Evolutionary conservation across 2,797 vertebrate genomes (phyloP), one percentile per base, ranked within the genome.

Genomic region (Caiman crocodilus): DNA sequence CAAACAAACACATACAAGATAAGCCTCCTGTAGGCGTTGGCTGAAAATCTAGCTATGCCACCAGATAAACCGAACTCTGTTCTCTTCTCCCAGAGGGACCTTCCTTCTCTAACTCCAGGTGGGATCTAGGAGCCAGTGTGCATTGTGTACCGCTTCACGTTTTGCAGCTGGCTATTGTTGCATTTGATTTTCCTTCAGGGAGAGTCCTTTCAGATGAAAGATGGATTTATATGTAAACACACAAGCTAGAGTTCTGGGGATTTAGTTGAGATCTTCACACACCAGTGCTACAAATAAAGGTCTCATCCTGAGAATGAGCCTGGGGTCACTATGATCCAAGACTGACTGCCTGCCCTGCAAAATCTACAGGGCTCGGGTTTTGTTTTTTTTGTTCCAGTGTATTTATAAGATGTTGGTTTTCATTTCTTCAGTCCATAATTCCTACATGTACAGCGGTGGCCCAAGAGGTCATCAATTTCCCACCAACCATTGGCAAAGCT

Each of bases 401-500:
- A 35, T 20, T 79, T 80, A 56, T 75, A 85, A 78, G 58, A 3
- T 1, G 35, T 2, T 18, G 21, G 10, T n/a, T 77, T 3, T 78
- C 8, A 2, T 26, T 91, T 76, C 77, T 55, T 0, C 1, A 50
- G 64, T 90, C 60, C 4, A 8, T 21, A 6, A 61, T 93, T 60
- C 63, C 56, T 1, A 61, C 75, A 76, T 30, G 9, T 65, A 4
- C 12, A 28, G 76, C 42, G 11, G 84, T 59, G 86, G 25, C 93
- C 90, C 75, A 79, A 25, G 87, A 88, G 92, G 88, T 95, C 88
- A 4, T 6, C 65, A 69, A 73, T 76, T 92, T 97, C 90, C 91
- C 95, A 95, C 69, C 65, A 82, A 74, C 61, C 7, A 32, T 90
- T 91, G 64, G 88, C 90, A 94, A 91, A 93, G 90, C 88, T 50